phyloP scores from a whole-genome alignment of 2,888 invertebrate genomes.

The Drosophila niveifrons region DNA sequence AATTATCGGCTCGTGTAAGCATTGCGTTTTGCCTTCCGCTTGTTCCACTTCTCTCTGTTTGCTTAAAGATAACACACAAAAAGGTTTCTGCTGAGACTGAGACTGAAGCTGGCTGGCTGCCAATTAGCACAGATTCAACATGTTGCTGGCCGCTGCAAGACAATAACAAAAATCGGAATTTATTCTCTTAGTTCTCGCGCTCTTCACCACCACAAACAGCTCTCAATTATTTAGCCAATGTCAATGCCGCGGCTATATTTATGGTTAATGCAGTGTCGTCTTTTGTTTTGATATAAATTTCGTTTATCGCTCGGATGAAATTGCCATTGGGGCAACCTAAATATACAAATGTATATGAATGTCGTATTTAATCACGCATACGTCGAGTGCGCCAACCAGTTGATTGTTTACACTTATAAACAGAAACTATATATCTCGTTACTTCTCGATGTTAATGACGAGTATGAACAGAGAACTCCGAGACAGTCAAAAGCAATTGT shows the following conservation, averaged over 20 bases:
- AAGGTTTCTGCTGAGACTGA: constrained; percentile 7
- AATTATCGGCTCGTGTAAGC: constrained; percentile 35
- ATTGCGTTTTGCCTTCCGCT: constrained; percentile 40
- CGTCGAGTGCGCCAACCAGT: constrained; percentile 27
- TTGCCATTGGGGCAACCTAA: constrained; percentile 27
- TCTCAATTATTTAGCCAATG: constrained; percentile 35
- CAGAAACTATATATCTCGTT: neutral
- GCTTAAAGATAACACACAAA: constrained; percentile 5
- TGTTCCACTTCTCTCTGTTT: constrained; percentile 6
- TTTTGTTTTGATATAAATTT: constrained; percentile 1
- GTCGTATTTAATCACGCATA: constrained; percentile 41
- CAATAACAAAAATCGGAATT: constrained; percentile 29
- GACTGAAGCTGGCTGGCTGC: constrained; percentile 55
- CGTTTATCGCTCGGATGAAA: constrained; percentile 21
- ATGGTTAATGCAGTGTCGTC: constrained; percentile 3
- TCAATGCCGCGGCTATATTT: constrained; percentile 39
- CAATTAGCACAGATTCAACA: constrained; percentile 63
- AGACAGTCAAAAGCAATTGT: neutral
- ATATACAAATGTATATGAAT: constrained; percentile 44
- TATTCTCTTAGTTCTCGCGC: constrained; percentile 22
- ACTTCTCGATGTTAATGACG: neutral
- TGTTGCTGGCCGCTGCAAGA: constrained; percentile 63
- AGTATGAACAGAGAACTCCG: neutral
- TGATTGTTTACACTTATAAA: neutral
- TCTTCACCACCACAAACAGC: neutral